Evolutionary conservation across 2,797 vertebrate genomes (phyloP), one percentile per base, ranked within the genome.

Genomic region (Lepilemur septentrionalis): DNA sequence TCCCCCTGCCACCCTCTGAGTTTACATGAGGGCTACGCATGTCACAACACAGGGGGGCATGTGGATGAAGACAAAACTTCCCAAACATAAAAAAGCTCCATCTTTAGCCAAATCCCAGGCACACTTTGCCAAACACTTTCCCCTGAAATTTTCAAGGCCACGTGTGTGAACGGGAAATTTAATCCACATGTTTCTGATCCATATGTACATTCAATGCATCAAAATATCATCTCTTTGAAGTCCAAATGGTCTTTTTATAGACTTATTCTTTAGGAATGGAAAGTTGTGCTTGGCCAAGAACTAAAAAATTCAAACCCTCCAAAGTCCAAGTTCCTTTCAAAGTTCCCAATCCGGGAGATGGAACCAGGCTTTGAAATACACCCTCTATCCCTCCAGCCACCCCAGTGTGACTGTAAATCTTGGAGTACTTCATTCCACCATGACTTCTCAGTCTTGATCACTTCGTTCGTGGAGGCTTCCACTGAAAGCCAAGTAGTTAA

Each of bases 171-270:
- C 25, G 82, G 96, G 97, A 98, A 98, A 98, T 98, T 96, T 98
- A 97, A 97, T 97, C 92, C 98, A 98, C 97, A 98, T 98, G 98
- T 98, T 98, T 96, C 97, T 97, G 95, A 95, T 97, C 97, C 97
- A 96, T 97, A 97, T 94, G 80, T 97, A 98, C 28, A 95, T 90
- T 97, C 97, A 96, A 98, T 92, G 92, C 96, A 98, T 97, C 98
- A 97, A 97, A 97, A 97, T 96, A 97, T 96, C 92, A 97, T 97
- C 92, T 93, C 97, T 98, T 98, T 98, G 97, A 98, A 97, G 96
- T 97, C 94, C 96, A 98, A 98, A 96, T 97, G 94, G 97, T 92
- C 94, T 96, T 97, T 98, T 97, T 98, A 98, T 97, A 97, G 96
- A 89, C 84, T 85, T 97, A 92, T 97, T 97, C 95, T 96, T 97